Evolutionary conservation across 2,888 invertebrate species (phyloP), one percentile per base, ranked within the genome.

Genomic region (Amiota communis): DNA sequence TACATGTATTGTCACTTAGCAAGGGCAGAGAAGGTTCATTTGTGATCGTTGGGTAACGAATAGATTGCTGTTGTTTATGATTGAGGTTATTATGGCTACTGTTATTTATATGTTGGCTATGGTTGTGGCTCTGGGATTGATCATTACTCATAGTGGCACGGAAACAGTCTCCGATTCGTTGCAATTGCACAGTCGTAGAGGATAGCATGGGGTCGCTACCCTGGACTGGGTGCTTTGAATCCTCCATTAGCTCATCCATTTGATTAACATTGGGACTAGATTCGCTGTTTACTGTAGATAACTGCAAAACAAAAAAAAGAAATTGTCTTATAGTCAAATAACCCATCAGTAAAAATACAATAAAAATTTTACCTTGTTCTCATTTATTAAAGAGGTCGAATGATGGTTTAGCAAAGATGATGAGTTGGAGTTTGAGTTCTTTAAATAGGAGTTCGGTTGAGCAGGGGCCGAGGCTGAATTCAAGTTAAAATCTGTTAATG

Each of bases 181-280:
- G 81, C 36, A 83, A 76, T 78, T 79, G 78, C 9, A 73, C 73
- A 9, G 77, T 69, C 6, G 90, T 90, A 53, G 85, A 80, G n/a
- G 91, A 92, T 61, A 94, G 88, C 91, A 94, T 92, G 6, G 93
- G 92, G 87, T 94, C 94, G 63, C 92, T 92, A 46, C 92, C 91
- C 77, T 92, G 92, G 10, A 11, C 84, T 6, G 92, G 91, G 81
- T 91, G 91, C 48, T 92, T 92, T 65, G 80, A 82, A 80, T 93
- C 92, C 77, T 92, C 92, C 92, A 93, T 92, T 68, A 93, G 89
- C 86, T 94, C 94, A 78, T 93, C 93, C 87, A 93, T 92, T 80
- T 92, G 92, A 74, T 92, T 91, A 81, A 93, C 90, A 81, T 91
- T 92, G 78, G 93, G 87, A 67, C 91, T 90, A 23, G 91, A 90